These are phyloP conservation scores for Ditula angustiorana DNA, from an alignment of 2,888 invertebrate species.

Conservation along the genomic window DNA sequence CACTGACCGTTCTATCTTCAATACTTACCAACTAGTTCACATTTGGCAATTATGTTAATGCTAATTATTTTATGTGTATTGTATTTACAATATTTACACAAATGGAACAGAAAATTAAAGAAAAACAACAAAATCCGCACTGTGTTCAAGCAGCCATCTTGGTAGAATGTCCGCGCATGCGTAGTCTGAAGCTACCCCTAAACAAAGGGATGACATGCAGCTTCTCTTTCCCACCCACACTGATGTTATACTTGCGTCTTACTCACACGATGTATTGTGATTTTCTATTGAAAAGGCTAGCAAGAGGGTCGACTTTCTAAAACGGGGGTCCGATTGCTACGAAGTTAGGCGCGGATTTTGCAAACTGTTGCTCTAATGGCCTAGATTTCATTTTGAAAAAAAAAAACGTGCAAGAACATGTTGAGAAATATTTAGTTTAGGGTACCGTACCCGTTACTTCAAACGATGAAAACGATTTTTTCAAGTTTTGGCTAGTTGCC, in stretches of 20 bases:
- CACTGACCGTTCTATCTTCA: slow-evolving; percentile 3
- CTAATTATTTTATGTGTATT: not conserved
- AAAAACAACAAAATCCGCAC: slow-evolving; percentile 54
- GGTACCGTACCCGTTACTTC: too few species aligned
- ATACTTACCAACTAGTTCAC: not conserved
- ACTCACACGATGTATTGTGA: slow-evolving; percentile 59
- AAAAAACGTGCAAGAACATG: not conserved
- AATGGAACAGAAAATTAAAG: slow-evolving; percentile 42
- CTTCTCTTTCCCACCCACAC: slow-evolving; percentile 53
- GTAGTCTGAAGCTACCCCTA: slow-evolving; percentile 60
- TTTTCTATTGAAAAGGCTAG: slow-evolving; percentile 62
- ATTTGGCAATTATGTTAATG: not conserved
- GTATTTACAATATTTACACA: not conserved
- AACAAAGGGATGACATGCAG: slow-evolving; percentile 62
- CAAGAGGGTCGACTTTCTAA: slow-evolving; percentile 67
- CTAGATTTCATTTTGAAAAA: not conserved
- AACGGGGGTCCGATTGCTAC: slow-evolving; percentile 52
- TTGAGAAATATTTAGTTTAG: too few species aligned
- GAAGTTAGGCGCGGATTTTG: slow-evolving; percentile 62
- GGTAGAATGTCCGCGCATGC: slow-evolving; percentile 70
- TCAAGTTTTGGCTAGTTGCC: too few species aligned
- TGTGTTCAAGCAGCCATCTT: slow-evolving; percentile 77
- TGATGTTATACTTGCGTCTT: slow-evolving; percentile 47
- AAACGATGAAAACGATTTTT: too few species aligned
- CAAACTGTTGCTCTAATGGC: slow-evolving; percentile 25